These are phyloP conservation scores for Podarcis cretensis DNA, from an alignment of 2,113 vertebrate species.

Conservation along the genomic window DNA sequence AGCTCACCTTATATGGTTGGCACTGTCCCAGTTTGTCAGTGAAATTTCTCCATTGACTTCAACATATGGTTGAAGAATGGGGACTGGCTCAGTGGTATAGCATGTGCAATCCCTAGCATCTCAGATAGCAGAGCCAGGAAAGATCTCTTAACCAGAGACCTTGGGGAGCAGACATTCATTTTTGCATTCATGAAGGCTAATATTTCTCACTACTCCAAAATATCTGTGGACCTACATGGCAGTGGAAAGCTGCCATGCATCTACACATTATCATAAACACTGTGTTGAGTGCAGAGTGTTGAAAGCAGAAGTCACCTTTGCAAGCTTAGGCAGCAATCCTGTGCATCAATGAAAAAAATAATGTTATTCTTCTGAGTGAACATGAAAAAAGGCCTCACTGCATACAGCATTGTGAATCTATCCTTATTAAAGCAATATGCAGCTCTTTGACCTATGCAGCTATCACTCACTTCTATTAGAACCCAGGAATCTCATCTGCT, in stretches of 20 bases:
- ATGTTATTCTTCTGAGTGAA: neutral
- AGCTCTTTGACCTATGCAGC: neutral
- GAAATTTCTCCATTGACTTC: neutral
- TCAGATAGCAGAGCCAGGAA: neutral
- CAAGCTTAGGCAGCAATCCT: neutral
- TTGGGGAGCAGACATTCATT: neutral
- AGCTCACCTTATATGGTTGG: neutral
- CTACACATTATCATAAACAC: neutral
- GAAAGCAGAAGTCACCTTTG: neutral
- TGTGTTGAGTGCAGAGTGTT: neutral
- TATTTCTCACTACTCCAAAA: neutral
- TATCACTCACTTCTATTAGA: neutral
- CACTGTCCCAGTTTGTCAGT: neutral
- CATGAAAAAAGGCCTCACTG: neutral
- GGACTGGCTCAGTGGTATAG: no score
- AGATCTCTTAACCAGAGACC: neutral
- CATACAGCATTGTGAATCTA: neutral
- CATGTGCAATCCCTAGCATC: neutral
- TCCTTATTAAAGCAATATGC: neutral
- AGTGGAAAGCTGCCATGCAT: neutral
- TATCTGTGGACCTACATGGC: neutral
- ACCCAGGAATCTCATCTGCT: neutral
- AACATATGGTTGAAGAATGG: neutral
- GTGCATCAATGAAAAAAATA: no score
- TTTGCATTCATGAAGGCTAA: neutral